A percentile compares a stretch with the other conserved stretches of the same genome.
These are phyloP conservation scores for Cephus pulcher DNA, from an alignment of 2,888 invertebrate genomes.

Conservation along the genomic window DNA sequence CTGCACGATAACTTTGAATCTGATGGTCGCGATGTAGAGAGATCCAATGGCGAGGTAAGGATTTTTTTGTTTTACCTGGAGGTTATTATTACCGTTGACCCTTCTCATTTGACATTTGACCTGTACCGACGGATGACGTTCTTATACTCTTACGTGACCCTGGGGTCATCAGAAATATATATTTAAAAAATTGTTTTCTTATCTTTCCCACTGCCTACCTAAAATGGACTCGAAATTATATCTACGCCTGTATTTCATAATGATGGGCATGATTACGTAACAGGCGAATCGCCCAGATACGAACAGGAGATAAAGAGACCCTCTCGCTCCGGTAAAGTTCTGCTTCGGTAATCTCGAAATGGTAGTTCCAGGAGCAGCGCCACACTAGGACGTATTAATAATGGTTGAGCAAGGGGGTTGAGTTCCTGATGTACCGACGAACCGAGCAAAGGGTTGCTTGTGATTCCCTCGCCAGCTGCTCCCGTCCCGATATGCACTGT, in stretches of 20 bases:
- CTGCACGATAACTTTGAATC: not conserved
- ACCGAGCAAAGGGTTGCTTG: conserved; percentile 29
- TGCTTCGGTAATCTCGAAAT: conserved; percentile 46
- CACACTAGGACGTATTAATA: conserved; percentile 48
- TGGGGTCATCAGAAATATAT: too few species aligned
- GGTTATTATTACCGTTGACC: too few species aligned
- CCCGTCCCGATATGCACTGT: conserved; percentile 57
- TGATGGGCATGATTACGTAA: not conserved
- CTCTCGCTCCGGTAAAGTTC: conserved; percentile 42
- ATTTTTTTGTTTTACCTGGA: not conserved
- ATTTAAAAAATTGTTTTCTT: too few species aligned
- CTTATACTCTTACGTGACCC: too few species aligned
- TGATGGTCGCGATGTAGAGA: not conserved
- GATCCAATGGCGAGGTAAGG: not conserved
- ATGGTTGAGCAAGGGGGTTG: conserved; percentile 25
- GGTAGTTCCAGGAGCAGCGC: conserved; percentile 37
- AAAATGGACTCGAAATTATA: not conserved
- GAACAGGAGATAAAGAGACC: not conserved
- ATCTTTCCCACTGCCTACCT: not conserved
- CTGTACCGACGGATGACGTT: too few species aligned
- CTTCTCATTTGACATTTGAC: too few species aligned
- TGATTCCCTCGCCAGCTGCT: conserved; percentile 58
- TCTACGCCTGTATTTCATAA: not conserved
- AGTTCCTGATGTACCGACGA: conserved; percentile 7
- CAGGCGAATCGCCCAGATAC: not conserved